phyloP scores from a whole-genome alignment of 2,113 vertebrate genomes.

The Octodon degus region DNA sequence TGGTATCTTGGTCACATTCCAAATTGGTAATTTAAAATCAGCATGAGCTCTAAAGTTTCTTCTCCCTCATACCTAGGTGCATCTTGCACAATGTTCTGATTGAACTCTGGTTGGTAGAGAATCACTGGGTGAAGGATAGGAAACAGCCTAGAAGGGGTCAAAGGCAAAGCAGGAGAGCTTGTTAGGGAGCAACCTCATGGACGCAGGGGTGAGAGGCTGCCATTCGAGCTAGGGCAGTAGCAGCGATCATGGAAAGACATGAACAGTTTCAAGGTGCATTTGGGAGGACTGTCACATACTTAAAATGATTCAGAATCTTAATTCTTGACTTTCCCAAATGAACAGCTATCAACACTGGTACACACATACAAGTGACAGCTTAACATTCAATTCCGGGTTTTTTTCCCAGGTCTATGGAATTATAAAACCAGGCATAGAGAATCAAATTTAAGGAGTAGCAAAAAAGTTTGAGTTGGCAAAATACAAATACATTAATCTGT shows the following conservation, averaged over 20 bases:
- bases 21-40: not conserved
- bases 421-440: not conserved
- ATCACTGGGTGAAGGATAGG: not conserved
- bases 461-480: constrained; percentile 22
- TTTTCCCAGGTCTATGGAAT: not conserved
- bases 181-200: not conserved
- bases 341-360: not conserved
- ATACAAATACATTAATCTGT: not conserved
- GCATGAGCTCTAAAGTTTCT: not conserved
- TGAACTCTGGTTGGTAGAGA: not conserved
- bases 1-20: not conserved
- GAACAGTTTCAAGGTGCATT: not conserved
- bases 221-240: not conserved
- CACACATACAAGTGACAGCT: not conserved
- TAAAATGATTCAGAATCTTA: constrained; percentile 26
- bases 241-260: not conserved
- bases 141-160: not conserved
- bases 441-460: constrained; percentile 30
- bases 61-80: not conserved
- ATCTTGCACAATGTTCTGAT: not conserved
- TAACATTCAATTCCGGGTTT: not conserved
- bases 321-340: constrained; percentile 33
- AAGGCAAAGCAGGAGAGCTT: not conserved
- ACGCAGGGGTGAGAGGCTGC: not conserved
- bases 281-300: not conserved